A percentile compares a stretch with the other conserved stretches of the same genome.
phyloP scores from a whole-genome alignment of 2,888 invertebrate species.

The Aspidapion aeneum region DNA sequence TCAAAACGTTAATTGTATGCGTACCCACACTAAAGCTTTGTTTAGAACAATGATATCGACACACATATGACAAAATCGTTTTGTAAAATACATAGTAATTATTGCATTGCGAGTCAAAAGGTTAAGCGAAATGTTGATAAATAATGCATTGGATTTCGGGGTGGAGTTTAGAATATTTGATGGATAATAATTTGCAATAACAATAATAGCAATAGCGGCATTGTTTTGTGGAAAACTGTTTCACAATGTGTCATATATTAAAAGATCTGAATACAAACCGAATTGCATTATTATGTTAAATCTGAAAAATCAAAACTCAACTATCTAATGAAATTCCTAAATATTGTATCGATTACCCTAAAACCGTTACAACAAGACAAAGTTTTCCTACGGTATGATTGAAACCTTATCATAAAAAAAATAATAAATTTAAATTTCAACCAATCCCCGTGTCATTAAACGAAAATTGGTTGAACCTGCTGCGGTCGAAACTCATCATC shows the following conservation, averaged over 20 bases:
- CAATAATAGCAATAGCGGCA: too few relatives aligned
- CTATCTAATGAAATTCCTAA: too few relatives aligned
- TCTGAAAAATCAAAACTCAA: too few relatives aligned
- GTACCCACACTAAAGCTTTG: not conserved
- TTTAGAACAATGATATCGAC: not conserved
- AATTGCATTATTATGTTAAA: too few relatives aligned
- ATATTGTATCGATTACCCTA: too few relatives aligned
- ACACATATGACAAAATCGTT: not conserved
- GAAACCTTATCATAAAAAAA: too few relatives aligned
- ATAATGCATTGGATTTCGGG: not conserved
- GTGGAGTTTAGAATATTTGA: not conserved
- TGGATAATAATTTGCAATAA: not conserved
- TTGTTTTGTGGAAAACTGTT: not conserved
- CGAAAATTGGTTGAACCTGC: conserved; percentile 41
- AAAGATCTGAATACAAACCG: too few relatives aligned
- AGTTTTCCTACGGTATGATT: too few relatives aligned
- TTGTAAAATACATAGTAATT: not conserved
- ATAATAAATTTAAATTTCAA: conserved; percentile 18
- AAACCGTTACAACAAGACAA: too few relatives aligned
- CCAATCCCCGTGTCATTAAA: conserved; percentile 39
- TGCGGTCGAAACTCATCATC: conserved; percentile 28
- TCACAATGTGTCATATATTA: not conserved
- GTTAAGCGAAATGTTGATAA: not conserved
- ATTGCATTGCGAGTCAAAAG: not conserved
- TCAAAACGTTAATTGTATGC: not conserved